Evolutionary conservation across 2,113 vertebrate genomes (phyloP), one percentile per base, ranked within the genome.

Genomic region (Ornithorhynchus anatinus): DNA sequence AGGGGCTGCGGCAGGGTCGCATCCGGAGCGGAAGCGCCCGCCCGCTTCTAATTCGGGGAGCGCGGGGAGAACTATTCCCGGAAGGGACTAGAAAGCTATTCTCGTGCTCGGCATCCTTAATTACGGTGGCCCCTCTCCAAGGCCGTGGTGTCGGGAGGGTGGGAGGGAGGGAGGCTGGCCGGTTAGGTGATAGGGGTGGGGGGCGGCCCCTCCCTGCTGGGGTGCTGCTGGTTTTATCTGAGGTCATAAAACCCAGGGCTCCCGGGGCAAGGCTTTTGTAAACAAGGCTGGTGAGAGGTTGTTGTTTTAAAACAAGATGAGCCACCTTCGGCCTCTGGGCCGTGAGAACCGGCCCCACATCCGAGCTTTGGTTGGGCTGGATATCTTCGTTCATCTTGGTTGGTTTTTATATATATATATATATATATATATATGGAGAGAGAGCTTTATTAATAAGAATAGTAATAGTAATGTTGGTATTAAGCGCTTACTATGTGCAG

Each of bases 171-270:
- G n/a, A n/a, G n/a, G n/a, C n/a, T n/a, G n/a, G n/a, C n/a, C n/a
- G n/a, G n/a, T n/a, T n/a, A n/a, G n/a, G n/a, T n/a, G n/a, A 51
- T 48, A n/a, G 11, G 8, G 40, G 13, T 17, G 2, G 17, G 22
- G 25, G 19, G 10, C 2, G 19, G 13, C 16, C 47, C 36, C 19
- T 10, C 51, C 17, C 15, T 20, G 42, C 3, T 3, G 37, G 50
- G 54, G 59, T 35, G 25, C 33, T 16, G 29, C 15, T 32, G 25
- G 37, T 42, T 43, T 14, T 11, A 37, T 20, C 64, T 45, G 67
- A 72, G 53, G 60, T 65, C 56, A 31, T 38, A 35, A 59, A 47
- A 69, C 45, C n/a, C 37, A 65, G 47, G 40, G 38, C 68, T 70
- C 68, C 64, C 13, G 20, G 48, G 65, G 59, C 62, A 23, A 16